These are phyloP conservation scores for Xiphydria camelus DNA, from an alignment of 2,888 invertebrate genomes.

Conservation along the genomic window DNA sequence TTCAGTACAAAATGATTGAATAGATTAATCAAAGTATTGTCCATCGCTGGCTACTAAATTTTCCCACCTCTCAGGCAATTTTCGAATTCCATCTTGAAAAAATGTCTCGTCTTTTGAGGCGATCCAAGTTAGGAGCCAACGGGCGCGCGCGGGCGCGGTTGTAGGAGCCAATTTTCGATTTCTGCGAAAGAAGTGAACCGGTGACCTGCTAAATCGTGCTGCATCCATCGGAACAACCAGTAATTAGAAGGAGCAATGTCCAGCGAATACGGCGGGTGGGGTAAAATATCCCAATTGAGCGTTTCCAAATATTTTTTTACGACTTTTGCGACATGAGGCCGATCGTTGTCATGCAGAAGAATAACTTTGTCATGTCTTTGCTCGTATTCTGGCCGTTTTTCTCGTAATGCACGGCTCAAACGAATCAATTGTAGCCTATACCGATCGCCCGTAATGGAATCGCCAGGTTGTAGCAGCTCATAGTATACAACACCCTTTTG, in stretches of 20 bases:
- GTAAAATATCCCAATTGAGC: constrained; percentile 14
- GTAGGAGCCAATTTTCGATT: constrained; percentile 9
- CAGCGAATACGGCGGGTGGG: constrained; percentile 17
- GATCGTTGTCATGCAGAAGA: constrained; percentile 13
- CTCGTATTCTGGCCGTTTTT: constrained; percentile 13
- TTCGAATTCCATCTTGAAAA: background rate
- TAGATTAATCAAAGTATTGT: background rate
- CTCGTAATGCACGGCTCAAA: constrained; percentile 8
- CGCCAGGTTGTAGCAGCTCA: background rate
- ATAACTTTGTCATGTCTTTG: constrained; percentile 15
- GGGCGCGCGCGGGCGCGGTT: too few relatives aligned
- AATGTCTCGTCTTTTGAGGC: constrained; percentile 1
- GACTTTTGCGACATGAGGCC: constrained; percentile 9
- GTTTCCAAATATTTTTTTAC: constrained; percentile 13
- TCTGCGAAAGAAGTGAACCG: background rate
- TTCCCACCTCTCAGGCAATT: background rate
- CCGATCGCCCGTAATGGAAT: constrained; percentile 3
- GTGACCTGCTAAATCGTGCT: background rate
- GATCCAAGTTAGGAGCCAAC: background rate
- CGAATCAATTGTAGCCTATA: constrained; percentile 4
- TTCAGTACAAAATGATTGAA: constrained; percentile 7
- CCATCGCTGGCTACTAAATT: background rate
- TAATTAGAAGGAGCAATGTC: constrained; percentile 14
- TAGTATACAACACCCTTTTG: background rate
- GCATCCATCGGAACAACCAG: constrained; percentile 3